Percentiles rank a stretch among this genome's conserved stretches.
Evolutionary conservation across 1,140 invertebrate genomes (phyloP).

Genomic region (Drosophila ambigua): DNA sequence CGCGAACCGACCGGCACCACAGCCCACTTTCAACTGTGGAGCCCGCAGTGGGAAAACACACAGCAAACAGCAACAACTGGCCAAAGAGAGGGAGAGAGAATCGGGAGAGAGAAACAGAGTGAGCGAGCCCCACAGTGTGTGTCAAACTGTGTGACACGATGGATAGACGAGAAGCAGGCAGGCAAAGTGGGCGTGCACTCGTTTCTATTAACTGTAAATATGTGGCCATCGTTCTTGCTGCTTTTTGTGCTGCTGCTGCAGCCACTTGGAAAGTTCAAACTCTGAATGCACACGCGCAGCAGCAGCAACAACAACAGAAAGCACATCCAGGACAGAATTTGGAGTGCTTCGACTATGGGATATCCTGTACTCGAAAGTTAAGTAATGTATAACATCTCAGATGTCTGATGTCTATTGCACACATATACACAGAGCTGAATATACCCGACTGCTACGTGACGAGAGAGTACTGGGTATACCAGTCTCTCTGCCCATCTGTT

Average conservation of each 20-base stretch:
- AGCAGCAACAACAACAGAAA: conserved; percentile 33
- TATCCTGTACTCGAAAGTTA: no score
- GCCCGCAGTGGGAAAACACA: conserved; percentile 1
- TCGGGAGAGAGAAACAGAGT: conserved; percentile 9
- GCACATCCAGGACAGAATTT: not conserved
- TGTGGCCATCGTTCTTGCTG: conserved; percentile 35
- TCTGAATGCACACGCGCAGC: conserved; percentile 26
- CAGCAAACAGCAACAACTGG: conserved; percentile 10
- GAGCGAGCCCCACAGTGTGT: conserved; percentile 24
- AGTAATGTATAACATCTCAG: no score
- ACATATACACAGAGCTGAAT: not conserved
- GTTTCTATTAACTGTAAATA: conserved; percentile 54
- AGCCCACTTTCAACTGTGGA: conserved; percentile 65
- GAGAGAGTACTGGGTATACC: no score
- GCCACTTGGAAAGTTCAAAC: conserved; percentile 43
- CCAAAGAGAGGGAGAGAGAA: not conserved
- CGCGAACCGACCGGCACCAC: conserved; percentile 59
- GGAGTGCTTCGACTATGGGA: no score
- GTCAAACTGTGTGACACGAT: conserved; percentile 55
- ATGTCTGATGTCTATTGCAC: no score
- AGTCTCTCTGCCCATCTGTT: conserved; percentile 4
- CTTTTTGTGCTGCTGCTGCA: conserved; percentile 16
- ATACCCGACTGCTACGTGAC: no score
- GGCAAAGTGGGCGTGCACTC: conserved; percentile 45
- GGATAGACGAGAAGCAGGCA: conserved; percentile 37